Evolutionary conservation across 1,140 invertebrate genomes (phyloP).

Genomic region (Caenorhabditis elegans): WBcel235 BX284603.4:8427001-8427500

Average conservation of each 20-base stretch:
- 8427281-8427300: background rate
- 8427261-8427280: background rate
- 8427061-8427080: constrained; percentile 1
- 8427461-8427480: background rate
- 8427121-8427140: background rate
- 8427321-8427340: background rate
- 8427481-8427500: too few species aligned
- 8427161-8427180: background rate
- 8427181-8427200: background rate
- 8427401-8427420: background rate
- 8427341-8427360: background rate
- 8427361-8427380: background rate
- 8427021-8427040: background rate
- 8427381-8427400: background rate
- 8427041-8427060: background rate
- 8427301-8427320: background rate
- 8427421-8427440: background rate
- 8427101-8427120: constrained; percentile 25
- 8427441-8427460: background rate
- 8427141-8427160: background rate
- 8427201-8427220: background rate
- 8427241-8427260: background rate
- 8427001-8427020: background rate
- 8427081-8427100: constrained; percentile 37
- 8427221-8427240: background rate